Evolutionary conservation across 2,113 vertebrate genomes (phyloP).

Genomic region (Phycodurus eques): DNA sequence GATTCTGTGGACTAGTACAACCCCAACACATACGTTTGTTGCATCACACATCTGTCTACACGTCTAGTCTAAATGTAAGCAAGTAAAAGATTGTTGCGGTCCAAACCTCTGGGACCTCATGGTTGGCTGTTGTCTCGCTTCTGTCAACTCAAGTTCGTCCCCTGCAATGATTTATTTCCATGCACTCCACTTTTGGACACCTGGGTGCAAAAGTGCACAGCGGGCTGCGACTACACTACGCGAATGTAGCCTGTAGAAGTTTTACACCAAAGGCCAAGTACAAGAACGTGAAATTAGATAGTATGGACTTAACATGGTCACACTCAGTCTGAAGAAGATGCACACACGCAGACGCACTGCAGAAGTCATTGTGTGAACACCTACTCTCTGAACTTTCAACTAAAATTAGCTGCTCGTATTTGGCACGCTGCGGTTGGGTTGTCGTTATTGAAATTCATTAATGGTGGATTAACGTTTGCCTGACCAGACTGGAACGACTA

Average conservation of each 20-base stretch:
- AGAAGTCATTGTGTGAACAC: background rate
- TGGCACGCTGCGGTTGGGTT: slow-evolving; percentile 14
- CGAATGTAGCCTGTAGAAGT: slow-evolving; percentile 9
- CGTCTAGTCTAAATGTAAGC: background rate
- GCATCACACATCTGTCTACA: background rate
- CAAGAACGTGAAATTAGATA: slow-evolving; percentile 42
- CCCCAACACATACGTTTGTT: background rate
- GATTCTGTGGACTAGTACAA: no score
- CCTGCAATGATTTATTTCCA: slow-evolving; percentile 11
- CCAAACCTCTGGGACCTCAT: background rate
- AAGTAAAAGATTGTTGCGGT: background rate
- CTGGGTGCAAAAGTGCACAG: slow-evolving; percentile 12
- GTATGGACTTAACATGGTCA: slow-evolving; percentile 13
- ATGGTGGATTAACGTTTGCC: slow-evolving; percentile 7
- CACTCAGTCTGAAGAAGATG: slow-evolving; percentile 10
- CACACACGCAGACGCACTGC: background rate
- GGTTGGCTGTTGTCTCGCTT: background rate
- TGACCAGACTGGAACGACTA: background rate
- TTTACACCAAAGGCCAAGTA: slow-evolving; percentile 45
- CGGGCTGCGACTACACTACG: background rate
- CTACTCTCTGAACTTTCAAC: slow-evolving; percentile 20
- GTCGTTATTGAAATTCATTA: slow-evolving; percentile 15
- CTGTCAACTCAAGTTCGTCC: slow-evolving; percentile 3
- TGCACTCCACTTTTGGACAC: slow-evolving; percentile 10
- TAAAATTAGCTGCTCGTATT: slow-evolving; percentile 6